Evolutionary conservation across 92 coral and sea anemone species (phyloP).

Genomic region (Scolanthus callimorphus): DNA sequence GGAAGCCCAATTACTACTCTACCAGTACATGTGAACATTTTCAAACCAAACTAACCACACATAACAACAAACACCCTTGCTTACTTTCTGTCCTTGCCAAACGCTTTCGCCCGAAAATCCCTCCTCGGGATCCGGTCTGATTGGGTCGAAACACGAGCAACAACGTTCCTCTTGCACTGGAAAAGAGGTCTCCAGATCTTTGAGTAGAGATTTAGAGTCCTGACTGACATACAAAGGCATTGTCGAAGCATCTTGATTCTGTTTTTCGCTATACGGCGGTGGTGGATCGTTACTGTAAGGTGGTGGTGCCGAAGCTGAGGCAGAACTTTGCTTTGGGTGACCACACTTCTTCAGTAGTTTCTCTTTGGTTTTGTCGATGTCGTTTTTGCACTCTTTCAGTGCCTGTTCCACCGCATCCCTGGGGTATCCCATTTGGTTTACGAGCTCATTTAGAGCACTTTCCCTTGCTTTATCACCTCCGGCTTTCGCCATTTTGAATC

Average conservation of each 20-base stretch:
- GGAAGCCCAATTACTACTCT: too few species aligned
- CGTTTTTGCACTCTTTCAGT: conserved; percentile 58
- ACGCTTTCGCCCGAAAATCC: conserved; percentile 86
- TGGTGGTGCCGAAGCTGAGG: conserved; percentile 6
- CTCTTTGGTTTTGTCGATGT: conserved; percentile 41
- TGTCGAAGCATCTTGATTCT: conserved; percentile 22
- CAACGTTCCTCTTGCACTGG: conserved; percentile 70
- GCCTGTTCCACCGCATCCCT: conserved; percentile 53
- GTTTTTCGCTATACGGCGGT: conserved; percentile 64
- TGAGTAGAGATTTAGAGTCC: conserved; percentile 53
- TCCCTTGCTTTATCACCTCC: conserved; percentile 23
- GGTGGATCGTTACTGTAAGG: conserved; percentile 55
- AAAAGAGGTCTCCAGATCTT: conserved; percentile 39
- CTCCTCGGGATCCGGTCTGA: conserved; percentile 71
- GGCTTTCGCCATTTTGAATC: conserved; percentile 40
- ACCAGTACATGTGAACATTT: too few species aligned
- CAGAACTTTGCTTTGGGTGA: conserved; percentile 1
- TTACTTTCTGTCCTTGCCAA: conserved; percentile 78
- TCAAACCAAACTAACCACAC: too few species aligned
- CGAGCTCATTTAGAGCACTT: conserved; percentile 37
- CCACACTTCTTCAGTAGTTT: conserved; percentile 36
- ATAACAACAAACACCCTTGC: too few species aligned
- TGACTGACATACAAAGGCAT: conserved; percentile 66
- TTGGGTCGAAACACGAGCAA: conserved; percentile 88
- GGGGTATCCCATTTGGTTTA: conserved; percentile 45